Percentiles rank a stretch among this genome's conserved stretches.
These are phyloP conservation scores for Corythoichthys intestinalis DNA, from an alignment of 2,113 vertebrate genomes.

Conservation along the genomic window DNA sequence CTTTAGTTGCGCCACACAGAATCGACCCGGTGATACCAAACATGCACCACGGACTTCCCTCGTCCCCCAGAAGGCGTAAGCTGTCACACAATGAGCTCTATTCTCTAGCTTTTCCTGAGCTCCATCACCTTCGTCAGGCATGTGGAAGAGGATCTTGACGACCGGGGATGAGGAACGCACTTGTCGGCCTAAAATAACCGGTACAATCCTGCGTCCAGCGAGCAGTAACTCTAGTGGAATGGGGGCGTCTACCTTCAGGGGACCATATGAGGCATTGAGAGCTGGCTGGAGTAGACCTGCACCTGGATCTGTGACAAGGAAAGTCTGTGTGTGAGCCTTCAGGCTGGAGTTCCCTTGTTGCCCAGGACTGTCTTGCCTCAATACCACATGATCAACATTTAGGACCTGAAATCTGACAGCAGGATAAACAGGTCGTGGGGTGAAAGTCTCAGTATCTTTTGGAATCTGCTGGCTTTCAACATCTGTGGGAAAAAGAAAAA, in stretches of 20 bases:
- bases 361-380: slow-evolving; percentile 78
- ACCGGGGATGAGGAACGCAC: slow-evolving; percentile 77
- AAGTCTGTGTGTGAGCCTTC: slow-evolving; percentile 78
- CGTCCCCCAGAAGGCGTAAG: slow-evolving; percentile 83
- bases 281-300: slow-evolving; percentile 60
- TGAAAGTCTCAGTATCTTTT: slow-evolving; percentile 70
- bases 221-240: slow-evolving; percentile 78
- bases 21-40: slow-evolving; percentile 72
- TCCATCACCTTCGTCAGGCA: slow-evolving; percentile 37
- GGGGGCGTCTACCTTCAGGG: slow-evolving; percentile 73
- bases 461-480: slow-evolving; percentile 71
- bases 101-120: slow-evolving; percentile 33
- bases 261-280: slow-evolving; percentile 82
- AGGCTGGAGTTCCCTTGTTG: slow-evolving; percentile 79
- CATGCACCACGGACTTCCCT: slow-evolving; percentile 80
- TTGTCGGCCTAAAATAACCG: slow-evolving; percentile 73
- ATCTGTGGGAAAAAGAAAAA: slow-evolving; percentile 44
- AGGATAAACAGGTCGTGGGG: slow-evolving; percentile 76
- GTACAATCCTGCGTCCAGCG: slow-evolving; percentile 73
- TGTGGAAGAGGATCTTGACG: slow-evolving; percentile 83
- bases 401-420: slow-evolving; percentile 78
- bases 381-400: slow-evolving; percentile 79
- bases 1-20: slow-evolving; percentile 82
- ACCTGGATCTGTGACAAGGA: slow-evolving; percentile 76
- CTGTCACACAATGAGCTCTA: slow-evolving; percentile 79